Base-by-base conservation (phyloP, 1,140 invertebrate genomes). In the Drosophila sulfurigaster region DNA sequence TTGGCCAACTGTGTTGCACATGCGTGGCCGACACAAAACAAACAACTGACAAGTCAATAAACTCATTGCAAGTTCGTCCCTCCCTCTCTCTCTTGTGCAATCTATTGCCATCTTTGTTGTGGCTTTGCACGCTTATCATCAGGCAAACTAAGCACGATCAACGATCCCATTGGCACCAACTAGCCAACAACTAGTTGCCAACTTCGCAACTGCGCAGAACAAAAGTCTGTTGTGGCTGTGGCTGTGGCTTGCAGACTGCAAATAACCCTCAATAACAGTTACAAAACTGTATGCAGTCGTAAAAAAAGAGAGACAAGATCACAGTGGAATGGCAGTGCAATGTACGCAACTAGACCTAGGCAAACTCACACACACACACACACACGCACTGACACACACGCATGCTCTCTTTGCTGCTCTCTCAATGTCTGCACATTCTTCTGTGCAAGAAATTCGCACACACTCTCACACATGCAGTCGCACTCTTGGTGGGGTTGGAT, bases 241-340 rank as follows among this genome's bases (percentile, higher is more conserved):
- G 38, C 11, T 59, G 48, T 32, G 58, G 35, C 35, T 38, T 38
- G 35, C 35, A 38, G 20, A 78, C 73, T 87, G 83, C 83, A 70
- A 81, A 89, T 89, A 89, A 79, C 85, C 85, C 85, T 89, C 81
- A 89, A 87, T 79, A 87, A 91, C 87, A 87, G 87, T 91, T 91
- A 91, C 87, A 91, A 91, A 91, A 91, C 87, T 91, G 87, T 91
- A 87, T 78, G 85, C 81, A 78, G 81, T 82, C 78, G 76, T 78
- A 82, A 73, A 86, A 86, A 65, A 65, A 65, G 51, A 59, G 48
- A 66, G 63, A 60, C 46, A 66, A 60, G 30, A 64, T 45, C 15
- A 25, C 20, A 28, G n/a, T 38, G 52, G 20, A 35, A 57, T 41
- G 11, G 52, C 68, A 66, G 64, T 76, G 79, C 78, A 73, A 67